These are phyloP conservation scores for Percina caprodes DNA, from an alignment of 2,113 vertebrate species.

Conservation along the genomic window DNA sequence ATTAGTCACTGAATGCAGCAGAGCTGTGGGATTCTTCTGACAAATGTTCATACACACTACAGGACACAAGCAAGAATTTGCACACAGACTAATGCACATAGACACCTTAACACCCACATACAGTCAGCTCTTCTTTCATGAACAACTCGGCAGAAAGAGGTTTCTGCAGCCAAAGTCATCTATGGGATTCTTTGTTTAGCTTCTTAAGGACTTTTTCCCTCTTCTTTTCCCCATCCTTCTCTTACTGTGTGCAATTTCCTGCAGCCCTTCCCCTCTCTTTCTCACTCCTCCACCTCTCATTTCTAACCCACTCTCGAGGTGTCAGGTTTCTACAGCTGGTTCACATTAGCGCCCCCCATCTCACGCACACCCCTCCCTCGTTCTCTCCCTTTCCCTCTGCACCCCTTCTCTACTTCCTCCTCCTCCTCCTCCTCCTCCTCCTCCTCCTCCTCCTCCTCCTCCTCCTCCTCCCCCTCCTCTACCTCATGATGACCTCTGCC, in stretches of 20 bases:
- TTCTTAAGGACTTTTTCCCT: constrained; percentile 58
- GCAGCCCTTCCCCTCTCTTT: constrained; percentile 67
- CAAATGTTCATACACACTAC: background rate
- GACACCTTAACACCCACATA: constrained; percentile 17
- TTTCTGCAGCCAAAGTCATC: constrained; percentile 68
- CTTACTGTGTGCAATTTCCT: constrained; percentile 57
- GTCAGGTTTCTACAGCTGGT: constrained; percentile 87
- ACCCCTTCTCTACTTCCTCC: constrained; percentile 25
- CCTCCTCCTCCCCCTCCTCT: constrained; percentile 54
- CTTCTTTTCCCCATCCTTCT: constrained; percentile 55
- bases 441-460: constrained; percentile 46
- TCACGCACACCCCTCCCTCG: constrained; percentile 40
- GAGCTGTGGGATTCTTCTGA: constrained; percentile 13
- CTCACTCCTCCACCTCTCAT: constrained; percentile 76
- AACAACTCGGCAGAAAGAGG: constrained; percentile 39
- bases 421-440: too few relatives aligned
- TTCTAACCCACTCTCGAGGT: constrained; percentile 74
- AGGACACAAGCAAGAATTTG: constrained; percentile 4
- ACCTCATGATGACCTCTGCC: constrained; percentile 79
- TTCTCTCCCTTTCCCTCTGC: constrained; percentile 19
- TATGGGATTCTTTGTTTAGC: constrained; percentile 81
- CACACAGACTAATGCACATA: background rate
- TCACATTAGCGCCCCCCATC: constrained; percentile 81
- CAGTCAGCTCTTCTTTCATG: constrained; percentile 42
- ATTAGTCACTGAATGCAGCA: constrained; percentile 43